These are phyloP conservation scores for Actenoides lindsayi DNA, from an alignment of 2,113 vertebrate genomes.

Conservation along the genomic window DNA sequence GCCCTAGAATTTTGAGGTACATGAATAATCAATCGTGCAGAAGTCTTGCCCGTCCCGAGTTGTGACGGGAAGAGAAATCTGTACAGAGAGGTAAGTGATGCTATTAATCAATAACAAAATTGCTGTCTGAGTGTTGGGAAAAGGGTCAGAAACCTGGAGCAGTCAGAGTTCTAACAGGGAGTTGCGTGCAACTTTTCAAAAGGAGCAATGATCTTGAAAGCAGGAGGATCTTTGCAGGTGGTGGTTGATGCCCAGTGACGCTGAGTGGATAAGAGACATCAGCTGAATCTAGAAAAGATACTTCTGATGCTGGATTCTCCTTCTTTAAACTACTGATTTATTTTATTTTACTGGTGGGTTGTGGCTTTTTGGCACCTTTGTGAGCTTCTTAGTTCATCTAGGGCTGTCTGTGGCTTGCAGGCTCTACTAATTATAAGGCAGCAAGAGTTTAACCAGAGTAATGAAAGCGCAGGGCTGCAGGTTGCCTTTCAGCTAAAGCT, in stretches of 20 bases:
- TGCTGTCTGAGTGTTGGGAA: background rate
- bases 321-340: background rate
- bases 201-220: background rate
- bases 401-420: background rate
- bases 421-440: background rate
- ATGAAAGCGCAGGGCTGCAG: background rate
- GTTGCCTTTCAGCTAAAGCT: background rate
- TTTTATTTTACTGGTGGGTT: background rate
- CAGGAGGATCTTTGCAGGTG: background rate
- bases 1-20: background rate
- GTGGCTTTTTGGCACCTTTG: background rate
- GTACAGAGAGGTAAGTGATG: background rate
- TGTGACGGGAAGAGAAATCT: background rate
- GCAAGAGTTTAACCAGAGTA: background rate
- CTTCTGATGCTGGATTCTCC: background rate
- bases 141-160: background rate
- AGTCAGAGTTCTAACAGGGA: background rate
- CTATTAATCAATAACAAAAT: background rate
- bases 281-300: background rate
- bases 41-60: background rate
- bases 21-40: rapidly evolving
- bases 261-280: background rate
- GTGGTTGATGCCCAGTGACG: background rate
- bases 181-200: background rate
- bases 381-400: background rate